Evolutionary conservation across 2,888 invertebrate species (phyloP).

Genomic region (Trichopoda pennipes): DNA sequence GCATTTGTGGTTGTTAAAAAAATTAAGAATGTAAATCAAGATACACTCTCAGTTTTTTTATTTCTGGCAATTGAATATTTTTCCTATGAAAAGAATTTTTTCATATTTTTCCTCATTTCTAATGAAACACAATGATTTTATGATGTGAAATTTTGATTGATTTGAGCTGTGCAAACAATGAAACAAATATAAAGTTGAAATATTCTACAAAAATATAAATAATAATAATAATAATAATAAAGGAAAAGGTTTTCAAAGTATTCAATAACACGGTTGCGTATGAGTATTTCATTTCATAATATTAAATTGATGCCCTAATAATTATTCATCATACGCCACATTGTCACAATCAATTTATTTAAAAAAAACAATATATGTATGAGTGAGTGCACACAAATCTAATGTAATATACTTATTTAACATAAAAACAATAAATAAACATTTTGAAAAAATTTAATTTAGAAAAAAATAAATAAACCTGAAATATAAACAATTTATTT

Average conservation of each 20-base stretch:
- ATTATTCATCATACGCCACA: constrained; percentile 38
- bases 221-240: too few relatives aligned
- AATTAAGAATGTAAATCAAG: not conserved
- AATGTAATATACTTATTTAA: not conserved
- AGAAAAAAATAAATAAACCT: too few relatives aligned
- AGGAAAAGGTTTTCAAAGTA: not conserved
- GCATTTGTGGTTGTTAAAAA: not conserved
- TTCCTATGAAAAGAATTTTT: not conserved
- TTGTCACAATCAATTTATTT: constrained; percentile 15
- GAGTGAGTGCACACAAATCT: not conserved
- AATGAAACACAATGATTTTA: constrained; percentile 3
- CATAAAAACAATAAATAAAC: too few relatives aligned
- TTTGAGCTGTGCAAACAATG: constrained; percentile 18
- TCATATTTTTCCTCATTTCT: not conserved
- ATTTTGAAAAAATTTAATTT: too few relatives aligned
- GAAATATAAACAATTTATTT: too few relatives aligned
- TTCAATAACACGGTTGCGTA: constrained; percentile 8
- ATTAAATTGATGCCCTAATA: constrained; percentile 11
- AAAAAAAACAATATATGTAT: not conserved
- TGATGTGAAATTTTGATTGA: constrained; percentile 39
- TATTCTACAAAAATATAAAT: not conserved
- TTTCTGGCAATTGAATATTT: not conserved
- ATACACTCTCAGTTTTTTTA: not conserved
- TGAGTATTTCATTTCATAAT: constrained; percentile 22
- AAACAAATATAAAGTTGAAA: not conserved